Base-by-base conservation (phyloP, 2,888 invertebrate genomes). In the Ophion slaviceki region DNA sequence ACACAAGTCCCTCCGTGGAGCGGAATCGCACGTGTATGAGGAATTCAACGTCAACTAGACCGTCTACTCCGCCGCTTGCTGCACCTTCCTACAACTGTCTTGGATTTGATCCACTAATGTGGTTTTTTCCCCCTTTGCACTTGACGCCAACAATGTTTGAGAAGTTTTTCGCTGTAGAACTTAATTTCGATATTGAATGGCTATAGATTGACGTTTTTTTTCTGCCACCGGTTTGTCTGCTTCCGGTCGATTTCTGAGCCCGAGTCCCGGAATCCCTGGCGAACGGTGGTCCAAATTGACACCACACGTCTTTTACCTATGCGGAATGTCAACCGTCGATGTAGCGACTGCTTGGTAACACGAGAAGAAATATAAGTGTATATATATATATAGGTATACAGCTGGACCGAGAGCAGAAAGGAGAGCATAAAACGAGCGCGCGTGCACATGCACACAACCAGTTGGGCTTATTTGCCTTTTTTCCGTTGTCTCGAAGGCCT, bases 1-100 rank as follows among this genome's bases (percentile, higher is more conserved):
- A 89, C 88, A 85, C 53, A 71, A 47, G 47, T 47, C 47, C 10
- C 11, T 75, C 82, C 82, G 82, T 80, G 86, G 85, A 47, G 47
- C 74, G 85, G 59, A 80, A 76, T 76, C 32, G 67, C 67, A 67
- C 45, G 57, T 40, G 45, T 68, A 45, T 61, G 68, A 70, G 61
- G 68, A 40, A 59, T 68, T 78, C 68, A 59, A 70, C 68, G 78
- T 53, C 20, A 40, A 78, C 68, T 59, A 17, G 24, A 68, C 68
- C 66, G 45, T 28, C 24, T 24, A 62, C 6, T 10, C n/a, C 20
- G 20, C 8, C 1, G 36, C 36, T 36, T 36, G 36, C 36, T 36
- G 36, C 36, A 7, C 36, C 5, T 1, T 36, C 36, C 36, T 36
- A 47, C 11, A 47, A 47, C 47, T 47, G 47, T 28, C 11, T 0